phyloP scores from a whole-genome alignment of 2,113 vertebrate genomes.

The Illadopsis cleaveri region DNA sequence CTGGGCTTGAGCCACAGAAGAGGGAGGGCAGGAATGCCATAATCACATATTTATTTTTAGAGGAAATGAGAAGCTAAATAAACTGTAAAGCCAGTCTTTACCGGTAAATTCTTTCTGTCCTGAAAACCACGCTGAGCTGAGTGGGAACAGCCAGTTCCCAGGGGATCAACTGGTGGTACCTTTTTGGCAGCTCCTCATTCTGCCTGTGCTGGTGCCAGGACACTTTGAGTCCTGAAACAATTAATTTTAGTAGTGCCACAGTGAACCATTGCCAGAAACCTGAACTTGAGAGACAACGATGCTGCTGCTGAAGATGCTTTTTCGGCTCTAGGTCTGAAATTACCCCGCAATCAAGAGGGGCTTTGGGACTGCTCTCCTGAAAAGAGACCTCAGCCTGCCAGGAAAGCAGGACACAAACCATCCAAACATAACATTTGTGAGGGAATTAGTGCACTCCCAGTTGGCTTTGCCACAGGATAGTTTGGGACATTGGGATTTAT shows the following conservation, averaged over 20 bases:
- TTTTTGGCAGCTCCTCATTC: not conserved
- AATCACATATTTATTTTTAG: conserved; percentile 12
- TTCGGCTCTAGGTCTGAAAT: not conserved
- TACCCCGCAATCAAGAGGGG: not conserved
- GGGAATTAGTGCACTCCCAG: not conserved
- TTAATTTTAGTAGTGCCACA: conserved; percentile 26
- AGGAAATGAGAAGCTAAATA: conserved; percentile 26
- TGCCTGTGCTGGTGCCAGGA: not conserved
- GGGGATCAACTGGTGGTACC: not conserved
- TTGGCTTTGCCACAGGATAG: not conserved
- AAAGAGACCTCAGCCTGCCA: not conserved
- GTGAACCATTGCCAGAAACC: not conserved
- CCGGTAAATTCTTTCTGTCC: not conserved
- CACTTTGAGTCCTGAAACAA: conserved; percentile 8
- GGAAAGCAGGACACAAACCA: not conserved
- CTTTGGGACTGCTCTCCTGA: not conserved
- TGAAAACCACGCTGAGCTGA: not conserved
- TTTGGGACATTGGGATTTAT: not conserved
- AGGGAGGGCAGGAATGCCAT: not conserved
- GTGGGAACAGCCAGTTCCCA: not conserved
- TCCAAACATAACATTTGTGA: not conserved
- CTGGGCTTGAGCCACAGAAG: not conserved
- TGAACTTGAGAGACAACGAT: not conserved
- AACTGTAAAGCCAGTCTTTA: not conserved
- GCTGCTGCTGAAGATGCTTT: not conserved